These are phyloP conservation scores for Eueremaeus valkanovi DNA, from an alignment of 2,888 invertebrate species.

Conservation along the genomic window DNA sequence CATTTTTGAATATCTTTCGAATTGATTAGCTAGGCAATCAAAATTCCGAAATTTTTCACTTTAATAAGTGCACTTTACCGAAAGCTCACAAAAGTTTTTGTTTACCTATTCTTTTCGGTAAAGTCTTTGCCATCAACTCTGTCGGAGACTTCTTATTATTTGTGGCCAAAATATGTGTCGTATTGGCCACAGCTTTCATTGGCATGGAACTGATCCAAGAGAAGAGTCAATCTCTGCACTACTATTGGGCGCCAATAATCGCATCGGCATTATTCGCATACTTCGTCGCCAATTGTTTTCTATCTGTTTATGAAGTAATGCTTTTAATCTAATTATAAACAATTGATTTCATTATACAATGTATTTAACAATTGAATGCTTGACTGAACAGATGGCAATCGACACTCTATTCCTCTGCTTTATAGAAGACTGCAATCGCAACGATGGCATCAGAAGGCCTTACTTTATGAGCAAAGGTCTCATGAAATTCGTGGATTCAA, in stretches of 20 bases:
- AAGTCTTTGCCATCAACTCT: slow-evolving; percentile 86
- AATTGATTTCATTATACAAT: too few relatives aligned
- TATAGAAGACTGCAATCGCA: slow-evolving; percentile 70
- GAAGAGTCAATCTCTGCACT: slow-evolving; percentile 66
- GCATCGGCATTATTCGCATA: slow-evolving; percentile 74
- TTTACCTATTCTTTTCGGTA: too few relatives aligned
- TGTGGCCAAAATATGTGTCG: slow-evolving; percentile 73
- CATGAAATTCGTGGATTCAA: slow-evolving; percentile 48
- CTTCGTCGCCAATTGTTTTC: slow-evolving; percentile 86
- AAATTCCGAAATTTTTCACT: too few relatives aligned
- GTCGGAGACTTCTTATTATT: slow-evolving; percentile 89
- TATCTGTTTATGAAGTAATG: slow-evolving; percentile 91
- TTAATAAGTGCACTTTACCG: too few relatives aligned
- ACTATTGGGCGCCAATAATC: slow-evolving; percentile 79
- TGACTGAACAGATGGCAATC: slow-evolving; percentile 95
- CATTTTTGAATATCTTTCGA: too few relatives aligned
- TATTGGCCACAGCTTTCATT: slow-evolving; percentile 72
- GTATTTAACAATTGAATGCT: too few relatives aligned
- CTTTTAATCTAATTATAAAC: too few relatives aligned
- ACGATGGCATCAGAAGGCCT: slow-evolving; percentile 50
- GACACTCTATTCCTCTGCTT: slow-evolving; percentile 90
- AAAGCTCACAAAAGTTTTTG: too few relatives aligned
- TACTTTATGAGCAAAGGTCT: slow-evolving; percentile 53
- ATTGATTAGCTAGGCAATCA: too few relatives aligned
- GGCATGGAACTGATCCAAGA: slow-evolving; percentile 70